Evolutionary conservation across 1,140 invertebrate genomes (phyloP).

Genomic region (Meloidogyne chitwoodi): DNA sequence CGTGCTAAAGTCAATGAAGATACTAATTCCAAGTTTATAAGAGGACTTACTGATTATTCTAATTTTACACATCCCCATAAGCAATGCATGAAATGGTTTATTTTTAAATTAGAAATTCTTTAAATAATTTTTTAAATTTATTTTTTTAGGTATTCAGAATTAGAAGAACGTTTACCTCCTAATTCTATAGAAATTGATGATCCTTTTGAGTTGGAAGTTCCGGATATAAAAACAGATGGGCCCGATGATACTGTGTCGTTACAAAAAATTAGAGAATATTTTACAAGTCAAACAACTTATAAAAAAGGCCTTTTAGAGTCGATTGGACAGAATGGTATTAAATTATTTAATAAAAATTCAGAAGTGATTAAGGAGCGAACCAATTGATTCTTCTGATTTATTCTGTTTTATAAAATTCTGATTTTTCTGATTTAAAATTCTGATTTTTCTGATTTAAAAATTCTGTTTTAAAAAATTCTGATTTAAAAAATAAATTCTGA

Average conservation of each 20-base stretch:
- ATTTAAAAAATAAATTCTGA: not conserved
- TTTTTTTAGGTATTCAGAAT: not conserved
- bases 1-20: slow-evolving; percentile 98
- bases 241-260: slow-evolving; percentile 1
- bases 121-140: not conserved
- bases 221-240: not conserved
- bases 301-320: not conserved
- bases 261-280: not conserved
- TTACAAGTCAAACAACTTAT: not conserved
- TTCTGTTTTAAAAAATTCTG: no score
- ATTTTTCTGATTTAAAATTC: not conserved
- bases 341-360: no score
- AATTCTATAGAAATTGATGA: not conserved
- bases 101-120: not conserved
- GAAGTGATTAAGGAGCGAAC: no score
- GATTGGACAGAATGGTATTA: slow-evolving; percentile 4
- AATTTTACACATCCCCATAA: not conserved
- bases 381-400: no score
- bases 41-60: slow-evolving; percentile 68
- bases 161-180: not conserved
- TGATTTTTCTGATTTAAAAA: no score
- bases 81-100: not conserved
- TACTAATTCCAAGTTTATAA: slow-evolving; percentile 93
- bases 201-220: not conserved
- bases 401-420: no score